These are phyloP conservation scores for Drosophila multiciliata DNA, from an alignment of 2,888 invertebrate species.

Conservation along the genomic window DNA sequence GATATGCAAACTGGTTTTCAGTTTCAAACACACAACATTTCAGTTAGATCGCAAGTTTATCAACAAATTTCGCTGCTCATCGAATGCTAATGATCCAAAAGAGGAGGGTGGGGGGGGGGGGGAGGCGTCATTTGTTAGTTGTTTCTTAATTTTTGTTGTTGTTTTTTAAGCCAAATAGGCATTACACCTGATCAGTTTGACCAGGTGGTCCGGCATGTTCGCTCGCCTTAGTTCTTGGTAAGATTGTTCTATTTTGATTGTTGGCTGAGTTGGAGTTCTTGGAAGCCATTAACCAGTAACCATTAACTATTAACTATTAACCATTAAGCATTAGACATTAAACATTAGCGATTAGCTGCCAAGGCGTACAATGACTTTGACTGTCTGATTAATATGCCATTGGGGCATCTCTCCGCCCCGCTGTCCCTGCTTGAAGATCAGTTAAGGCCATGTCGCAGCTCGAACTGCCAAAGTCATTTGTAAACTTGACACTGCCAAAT, in stretches of 20 bases:
- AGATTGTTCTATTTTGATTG: conserved; percentile 80
- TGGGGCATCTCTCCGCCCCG: conserved; percentile 1
- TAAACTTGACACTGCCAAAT: conserved; percentile 73
- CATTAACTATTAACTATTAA: conserved; percentile 30
- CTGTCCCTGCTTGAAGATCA: conserved; percentile 46
- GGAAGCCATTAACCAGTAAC: conserved; percentile 72
- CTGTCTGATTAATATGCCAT: conserved; percentile 67
- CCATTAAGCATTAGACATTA: conserved; percentile 39
- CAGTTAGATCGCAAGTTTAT: conserved; percentile 27
- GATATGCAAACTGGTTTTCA: conserved; percentile 68
- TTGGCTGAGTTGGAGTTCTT: conserved; percentile 44
- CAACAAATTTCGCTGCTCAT: conserved; percentile 53
- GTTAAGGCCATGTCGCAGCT: conserved; percentile 58
- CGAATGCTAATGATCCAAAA: conserved; percentile 65
- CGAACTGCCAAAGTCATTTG: conserved; percentile 70
- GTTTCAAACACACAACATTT: conserved; percentile 7
- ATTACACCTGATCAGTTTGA: conserved; percentile 52
- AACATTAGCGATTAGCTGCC: conserved; percentile 43
- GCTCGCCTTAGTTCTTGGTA: conserved; percentile 53
- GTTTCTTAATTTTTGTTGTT: neutral
- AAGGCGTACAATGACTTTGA: conserved; percentile 68
- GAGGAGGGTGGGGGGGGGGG: conserved; percentile 7
- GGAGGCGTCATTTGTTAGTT: conserved; percentile 69
- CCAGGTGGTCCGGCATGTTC: conserved; percentile 61
- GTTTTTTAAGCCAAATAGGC: conserved; percentile 21